A percentile compares a stretch with the other conserved stretches of the same genome.
phyloP scores from a whole-genome alignment of 2,888 invertebrate species.

The Hedya salicella region DNA sequence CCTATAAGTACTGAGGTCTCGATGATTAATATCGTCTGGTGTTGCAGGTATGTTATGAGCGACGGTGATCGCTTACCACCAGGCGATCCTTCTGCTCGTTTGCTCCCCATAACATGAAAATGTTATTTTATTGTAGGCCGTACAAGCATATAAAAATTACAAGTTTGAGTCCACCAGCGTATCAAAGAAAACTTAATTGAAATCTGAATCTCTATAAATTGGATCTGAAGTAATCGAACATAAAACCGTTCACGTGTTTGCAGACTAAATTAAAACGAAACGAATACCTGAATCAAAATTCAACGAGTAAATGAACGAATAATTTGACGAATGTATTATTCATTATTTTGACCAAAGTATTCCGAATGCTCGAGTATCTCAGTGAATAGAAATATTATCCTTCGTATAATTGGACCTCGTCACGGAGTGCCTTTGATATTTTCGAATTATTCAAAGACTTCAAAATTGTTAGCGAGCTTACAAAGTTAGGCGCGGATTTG shows the following conservation, averaged over 20 bases:
- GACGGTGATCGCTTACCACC: no score
- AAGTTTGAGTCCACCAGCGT: no score
- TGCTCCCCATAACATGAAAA: no score
- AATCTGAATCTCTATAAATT: no score
- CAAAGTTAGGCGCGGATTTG: constrained; percentile 38
- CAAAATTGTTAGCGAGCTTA: constrained; percentile 38
- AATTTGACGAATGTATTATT: constrained; percentile 61
- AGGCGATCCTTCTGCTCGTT: no score
- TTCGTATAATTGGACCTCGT: constrained; percentile 48
- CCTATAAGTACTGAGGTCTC: no score
- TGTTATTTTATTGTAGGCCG: no score
- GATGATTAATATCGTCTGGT: no score
- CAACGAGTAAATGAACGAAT: constrained; percentile 61
- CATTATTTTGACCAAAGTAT: constrained; percentile 58
- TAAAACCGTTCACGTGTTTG: constrained; percentile 7
- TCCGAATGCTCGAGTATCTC: constrained; percentile 51
- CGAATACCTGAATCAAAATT: constrained; percentile 58
- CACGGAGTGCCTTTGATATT: constrained; percentile 40
- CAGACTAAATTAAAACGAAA: constrained; percentile 50
- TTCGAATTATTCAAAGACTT: constrained; percentile 38
- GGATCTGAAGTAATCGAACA: neutral
- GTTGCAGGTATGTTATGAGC: no score
- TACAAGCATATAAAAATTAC: no score
- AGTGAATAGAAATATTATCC: constrained; percentile 52
- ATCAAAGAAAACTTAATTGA: no score